Evolutionary conservation across 2,888 invertebrate species (phyloP), one percentile per base, ranked within the genome.

Genomic region (Idaea aversata): DNA sequence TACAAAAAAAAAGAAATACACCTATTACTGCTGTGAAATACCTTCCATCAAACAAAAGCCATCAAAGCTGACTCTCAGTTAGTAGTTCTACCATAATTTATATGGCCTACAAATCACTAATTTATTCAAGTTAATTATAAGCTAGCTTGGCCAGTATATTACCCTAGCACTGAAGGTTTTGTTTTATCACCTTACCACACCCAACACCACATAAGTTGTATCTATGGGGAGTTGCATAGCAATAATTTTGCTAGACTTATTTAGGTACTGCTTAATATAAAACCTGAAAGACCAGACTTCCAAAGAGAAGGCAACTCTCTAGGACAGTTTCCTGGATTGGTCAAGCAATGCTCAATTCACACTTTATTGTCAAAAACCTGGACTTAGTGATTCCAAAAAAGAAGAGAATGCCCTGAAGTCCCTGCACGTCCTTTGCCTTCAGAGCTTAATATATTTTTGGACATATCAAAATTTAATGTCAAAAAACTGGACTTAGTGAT

Each of bases 101-200:
- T 47, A 47, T 13, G 47, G 10, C 47, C 13, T 47, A 47, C 47
- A 47, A 47, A 47, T 47, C 13, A 13, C 47, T 47, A 47, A 25
- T 13, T 47, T 47, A 47, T 47, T 13, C 7, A 47, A 47, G 47
- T 25, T 15, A 47, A 62, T 2, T 63, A 62, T 15, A 62, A 64
- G 36, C 57, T 15, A 16, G 1, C 3, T 34, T 36, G 35, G 34
- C 58, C 67, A 64, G 65, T 59, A 47, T 47, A 47, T 47, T 47
- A 47, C 47, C 13, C 47, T 47, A 10, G 13, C 13, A 47, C 13
- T 47, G 3, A 47, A 47, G 47, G 47, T 47, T 7, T 47, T 47
- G 13, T 7, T 47, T 7, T 47, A 10, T 13, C 13, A 47, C 47
- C 25, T 13, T 47, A 47, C 47, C 47, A 47, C 47, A 47, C 47